Evolutionary conservation across 2,113 vertebrate species (phyloP), one percentile per base, ranked within the genome.

Genomic region (Leucosticte australis): DNA sequence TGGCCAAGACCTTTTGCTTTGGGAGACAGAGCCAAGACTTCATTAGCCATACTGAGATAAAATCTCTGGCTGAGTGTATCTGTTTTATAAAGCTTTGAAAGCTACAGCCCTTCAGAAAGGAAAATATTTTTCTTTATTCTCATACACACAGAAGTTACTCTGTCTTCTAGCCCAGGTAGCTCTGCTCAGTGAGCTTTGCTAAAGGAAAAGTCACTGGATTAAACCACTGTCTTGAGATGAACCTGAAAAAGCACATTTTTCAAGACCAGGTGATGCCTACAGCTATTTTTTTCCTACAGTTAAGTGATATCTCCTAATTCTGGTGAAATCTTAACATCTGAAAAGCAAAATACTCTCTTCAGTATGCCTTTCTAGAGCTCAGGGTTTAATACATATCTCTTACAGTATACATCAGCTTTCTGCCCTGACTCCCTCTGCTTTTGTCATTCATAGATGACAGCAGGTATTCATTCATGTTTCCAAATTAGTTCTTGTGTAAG

Each of bases 1-100:
- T 85, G 76, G 68, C 75, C 71, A 86, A 70, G 76, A 88, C 60
- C 9, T 70, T 91, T 73, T 84, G 67, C 67, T 88, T 77, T 97
- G 55, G 30, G 49, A 78, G 60, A 59, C 63, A 75, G 44, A 87
- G 55, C 59, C 82, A 79, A 90, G 35, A 67, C 47, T 91, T 94
- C 57, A 46, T 82, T 84, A 85, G 88, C 42, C 70, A 65, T 80
- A 62, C 50, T 26, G 39, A 77, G 91, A 91, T 95, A 93, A 93
- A 92, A 88, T 95, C 93, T 91, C 35, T 95, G 79, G 37, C 81
- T 83, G 67, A 49, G 55, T 6, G 1, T 57, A 62, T 74, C 62
- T 80, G 19, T 76, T 94, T 86, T 77, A 49, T 64, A 50, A 86
- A 95, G 63, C 76, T 89, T 95, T 89, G 68, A 89, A 94, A 83